phyloP scores from a whole-genome alignment of 92 coral and sea anemone genomes.

The Porites divaricata region DNA sequence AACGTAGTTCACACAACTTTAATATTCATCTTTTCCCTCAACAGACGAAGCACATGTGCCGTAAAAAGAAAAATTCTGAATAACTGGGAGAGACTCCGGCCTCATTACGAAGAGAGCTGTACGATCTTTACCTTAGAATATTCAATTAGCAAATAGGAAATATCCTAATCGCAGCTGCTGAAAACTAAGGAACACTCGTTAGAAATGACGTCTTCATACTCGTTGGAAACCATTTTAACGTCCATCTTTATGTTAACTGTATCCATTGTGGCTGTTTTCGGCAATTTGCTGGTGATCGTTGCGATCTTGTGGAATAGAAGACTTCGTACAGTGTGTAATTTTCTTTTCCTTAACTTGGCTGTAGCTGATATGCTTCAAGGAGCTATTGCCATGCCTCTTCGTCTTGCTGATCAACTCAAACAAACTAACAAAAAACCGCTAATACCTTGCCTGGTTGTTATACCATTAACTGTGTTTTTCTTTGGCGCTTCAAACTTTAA shows the following conservation, averaged over 20 bases:
- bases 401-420: constrained; percentile 86
- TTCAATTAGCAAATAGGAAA: not conserved
- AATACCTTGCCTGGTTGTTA: constrained; percentile 84
- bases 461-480: constrained; percentile 87
- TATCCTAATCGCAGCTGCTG: not conserved
- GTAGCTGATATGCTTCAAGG: constrained; percentile 94
- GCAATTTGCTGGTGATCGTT: constrained; percentile 78
- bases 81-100: not conserved
- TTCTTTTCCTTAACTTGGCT: constrained; percentile 91
- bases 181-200: not conserved
- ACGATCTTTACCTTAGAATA: not conserved
- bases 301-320: constrained; percentile 88
- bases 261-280: constrained; percentile 68
- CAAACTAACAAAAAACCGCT: constrained; percentile 70
- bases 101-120: not conserved
- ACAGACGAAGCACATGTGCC: not conserved
- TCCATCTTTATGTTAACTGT: constrained; percentile 68
- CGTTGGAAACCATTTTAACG: constrained; percentile 62
- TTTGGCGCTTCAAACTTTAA: constrained; percentile 91
- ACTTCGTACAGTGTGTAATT: constrained; percentile 82
- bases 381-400: constrained; percentile 85
- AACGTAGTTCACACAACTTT: not conserved
- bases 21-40: not conserved
- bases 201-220: constrained; percentile 14
- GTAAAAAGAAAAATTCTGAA: not conserved